Conservation (phyloP, 2,797 vertebrate genomes). For the Coilia nasus region DNA sequence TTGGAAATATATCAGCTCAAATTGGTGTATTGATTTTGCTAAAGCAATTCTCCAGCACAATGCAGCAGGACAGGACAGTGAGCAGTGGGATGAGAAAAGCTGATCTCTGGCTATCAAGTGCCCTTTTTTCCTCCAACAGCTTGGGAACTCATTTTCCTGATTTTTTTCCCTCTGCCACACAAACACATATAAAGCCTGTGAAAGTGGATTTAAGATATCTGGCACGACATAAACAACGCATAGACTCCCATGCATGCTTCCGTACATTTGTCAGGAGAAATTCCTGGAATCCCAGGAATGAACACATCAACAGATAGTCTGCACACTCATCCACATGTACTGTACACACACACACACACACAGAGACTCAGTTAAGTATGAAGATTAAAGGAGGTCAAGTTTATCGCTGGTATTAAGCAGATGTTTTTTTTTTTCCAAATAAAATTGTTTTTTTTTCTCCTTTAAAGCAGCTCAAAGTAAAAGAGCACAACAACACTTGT, state of each 20-base stretch:
- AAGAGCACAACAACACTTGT: neutral
- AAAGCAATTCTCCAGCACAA: slow-evolving; percentile 8
- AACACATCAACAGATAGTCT: neutral
- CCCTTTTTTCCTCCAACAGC: neutral
- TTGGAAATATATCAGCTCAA: slow-evolving; percentile 15
- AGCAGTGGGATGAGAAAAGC: neutral
- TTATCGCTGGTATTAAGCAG: neutral
- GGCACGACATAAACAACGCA: neutral
- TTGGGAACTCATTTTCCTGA: neutral
- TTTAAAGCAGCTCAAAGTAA: neutral
- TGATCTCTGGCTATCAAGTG: neutral
- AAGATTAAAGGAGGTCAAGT: neutral
- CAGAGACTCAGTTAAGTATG: neutral
- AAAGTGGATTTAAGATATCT: neutral
- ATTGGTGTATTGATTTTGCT: slow-evolving; percentile 12
- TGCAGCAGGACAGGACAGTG: neutral
- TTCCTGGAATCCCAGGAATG: neutral
- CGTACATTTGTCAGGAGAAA: neutral
- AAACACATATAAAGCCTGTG: neutral
- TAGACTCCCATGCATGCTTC: neutral
- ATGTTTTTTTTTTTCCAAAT: neutral
- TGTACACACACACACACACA: neutral
- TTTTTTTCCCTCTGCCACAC: neutral
- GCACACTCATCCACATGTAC: neutral
- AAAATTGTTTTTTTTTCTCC: neutral